Percentiles rank a stretch among this genome's conserved stretches.
Conservation (phyloP, 2,888 invertebrate genomes). For the Diaperis boleti region DNA sequence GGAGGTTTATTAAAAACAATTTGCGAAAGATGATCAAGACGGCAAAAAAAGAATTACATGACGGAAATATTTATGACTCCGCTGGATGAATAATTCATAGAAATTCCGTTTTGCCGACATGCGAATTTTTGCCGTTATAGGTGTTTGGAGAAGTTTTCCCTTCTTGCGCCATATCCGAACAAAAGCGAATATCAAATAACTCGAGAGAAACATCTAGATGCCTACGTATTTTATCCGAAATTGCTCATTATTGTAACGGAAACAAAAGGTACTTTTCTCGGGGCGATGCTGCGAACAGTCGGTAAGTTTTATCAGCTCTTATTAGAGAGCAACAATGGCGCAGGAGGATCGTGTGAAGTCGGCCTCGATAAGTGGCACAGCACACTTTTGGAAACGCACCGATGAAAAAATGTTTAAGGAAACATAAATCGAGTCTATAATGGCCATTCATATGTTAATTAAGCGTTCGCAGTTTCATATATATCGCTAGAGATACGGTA, state of each 20-base stretch:
- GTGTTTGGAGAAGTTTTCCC: slow-evolving; percentile 14
- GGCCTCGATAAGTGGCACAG: slow-evolving; percentile 12
- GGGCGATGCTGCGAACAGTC: slow-evolving; percentile 22
- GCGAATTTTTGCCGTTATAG: slow-evolving; percentile 21
- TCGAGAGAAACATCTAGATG: slow-evolving; percentile 28
- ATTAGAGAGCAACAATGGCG: slow-evolving; percentile 16
- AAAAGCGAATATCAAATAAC: slow-evolving; percentile 27
- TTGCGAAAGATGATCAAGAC: background rate
- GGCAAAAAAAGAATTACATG: background rate
- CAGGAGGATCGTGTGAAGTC: slow-evolving; percentile 9
- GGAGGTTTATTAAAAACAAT: background rate
- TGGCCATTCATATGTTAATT: too few relatives aligned
- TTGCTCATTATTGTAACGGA: slow-evolving; percentile 29
- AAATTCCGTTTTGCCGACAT: slow-evolving; percentile 12
- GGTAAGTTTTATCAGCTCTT: slow-evolving; percentile 15
- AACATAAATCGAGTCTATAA: too few relatives aligned
- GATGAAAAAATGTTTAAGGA: too few relatives aligned
- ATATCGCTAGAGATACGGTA: too few relatives aligned
- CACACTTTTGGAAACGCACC: too few relatives aligned
- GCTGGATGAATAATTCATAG: slow-evolving; percentile 15
- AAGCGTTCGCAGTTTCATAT: too few relatives aligned
- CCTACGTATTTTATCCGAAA: slow-evolving; percentile 33
- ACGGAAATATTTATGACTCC: slow-evolving; percentile 12
- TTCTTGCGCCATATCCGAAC: slow-evolving; percentile 21
- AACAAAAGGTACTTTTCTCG: slow-evolving; percentile 25